phyloP scores from a whole-genome alignment of 2,113 vertebrate genomes.

The Passer domesticus region DNA sequence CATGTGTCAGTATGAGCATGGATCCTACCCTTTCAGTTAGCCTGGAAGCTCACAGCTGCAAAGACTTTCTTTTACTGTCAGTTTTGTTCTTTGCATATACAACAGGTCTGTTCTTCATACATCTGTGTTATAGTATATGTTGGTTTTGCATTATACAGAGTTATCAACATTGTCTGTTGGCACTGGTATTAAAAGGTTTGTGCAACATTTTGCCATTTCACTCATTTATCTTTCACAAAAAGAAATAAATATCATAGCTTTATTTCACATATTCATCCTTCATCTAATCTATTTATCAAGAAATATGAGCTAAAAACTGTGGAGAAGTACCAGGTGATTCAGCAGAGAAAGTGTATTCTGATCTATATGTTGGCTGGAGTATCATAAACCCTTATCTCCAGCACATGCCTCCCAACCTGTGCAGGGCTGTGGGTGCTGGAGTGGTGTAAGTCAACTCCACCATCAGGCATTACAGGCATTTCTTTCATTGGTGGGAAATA shows the following conservation, averaged over 20 bases:
- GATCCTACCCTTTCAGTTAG: not conserved
- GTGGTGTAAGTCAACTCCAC: conserved; percentile 49
- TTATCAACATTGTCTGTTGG: not conserved
- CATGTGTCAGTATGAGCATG: not conserved
- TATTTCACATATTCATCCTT: not conserved
- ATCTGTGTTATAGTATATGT: accelerated
- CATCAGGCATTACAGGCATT: conserved; percentile 71
- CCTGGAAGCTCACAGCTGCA: not conserved
- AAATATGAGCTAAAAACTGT: not conserved
- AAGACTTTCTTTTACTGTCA: not conserved
- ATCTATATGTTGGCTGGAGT: not conserved
- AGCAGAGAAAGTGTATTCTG: not conserved
- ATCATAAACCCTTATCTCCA: not conserved
- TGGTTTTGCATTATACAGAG: not conserved
- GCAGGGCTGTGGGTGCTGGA: conserved; percentile 29
- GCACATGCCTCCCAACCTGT: conserved; percentile 44
- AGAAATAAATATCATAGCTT: not conserved
- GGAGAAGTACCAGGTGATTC: not conserved
- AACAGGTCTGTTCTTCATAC: not conserved
- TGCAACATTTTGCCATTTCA: not conserved
- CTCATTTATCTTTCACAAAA: not conserved
- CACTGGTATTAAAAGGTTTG: not conserved
- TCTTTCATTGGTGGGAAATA: conserved; percentile 78
- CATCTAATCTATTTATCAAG: not conserved
- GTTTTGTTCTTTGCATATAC: not conserved